Conservation (phyloP, 2,113 vertebrate species). For the Cyprinodon variegatus region DNA sequence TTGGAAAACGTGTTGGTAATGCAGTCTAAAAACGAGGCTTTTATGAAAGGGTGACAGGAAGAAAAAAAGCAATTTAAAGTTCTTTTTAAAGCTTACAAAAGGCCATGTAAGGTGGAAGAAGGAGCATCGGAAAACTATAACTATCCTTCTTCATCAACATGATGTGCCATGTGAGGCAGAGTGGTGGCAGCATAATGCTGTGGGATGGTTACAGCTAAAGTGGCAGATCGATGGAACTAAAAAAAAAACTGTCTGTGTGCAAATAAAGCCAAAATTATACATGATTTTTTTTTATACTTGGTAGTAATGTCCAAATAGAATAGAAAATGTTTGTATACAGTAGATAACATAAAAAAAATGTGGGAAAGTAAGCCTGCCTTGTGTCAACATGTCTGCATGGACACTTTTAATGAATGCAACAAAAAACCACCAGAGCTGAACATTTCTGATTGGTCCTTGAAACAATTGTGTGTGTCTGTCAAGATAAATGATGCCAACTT, state of each 20-base stretch:
- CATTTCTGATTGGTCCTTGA: conserved; percentile 6
- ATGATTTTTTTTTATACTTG: not conserved
- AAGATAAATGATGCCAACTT: not conserved
- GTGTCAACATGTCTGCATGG: not conserved
- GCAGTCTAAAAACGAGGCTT: too few species aligned
- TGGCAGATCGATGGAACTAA: not conserved
- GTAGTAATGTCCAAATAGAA: not conserved
- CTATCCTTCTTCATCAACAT: too few species aligned
- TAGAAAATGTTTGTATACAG: not conserved
- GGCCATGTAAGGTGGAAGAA: too few species aligned
- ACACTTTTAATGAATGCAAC: not conserved
- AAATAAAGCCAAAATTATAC: not conserved
- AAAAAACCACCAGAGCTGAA: not conserved
- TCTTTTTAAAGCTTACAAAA: not conserved
- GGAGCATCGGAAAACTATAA: too few species aligned
- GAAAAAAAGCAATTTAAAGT: not conserved
- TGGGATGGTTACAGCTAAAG: too few species aligned
- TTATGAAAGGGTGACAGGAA: not conserved
- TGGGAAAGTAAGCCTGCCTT: not conserved
- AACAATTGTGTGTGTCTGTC: not conserved
- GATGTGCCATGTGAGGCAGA: too few species aligned
- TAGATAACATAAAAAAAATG: not conserved
- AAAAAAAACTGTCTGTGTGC: not conserved
- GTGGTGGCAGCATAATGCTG: too few species aligned
- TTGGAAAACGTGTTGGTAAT: too few species aligned